Conservation (phyloP, 2,113 vertebrate species). For the Octodon degus region DNA sequence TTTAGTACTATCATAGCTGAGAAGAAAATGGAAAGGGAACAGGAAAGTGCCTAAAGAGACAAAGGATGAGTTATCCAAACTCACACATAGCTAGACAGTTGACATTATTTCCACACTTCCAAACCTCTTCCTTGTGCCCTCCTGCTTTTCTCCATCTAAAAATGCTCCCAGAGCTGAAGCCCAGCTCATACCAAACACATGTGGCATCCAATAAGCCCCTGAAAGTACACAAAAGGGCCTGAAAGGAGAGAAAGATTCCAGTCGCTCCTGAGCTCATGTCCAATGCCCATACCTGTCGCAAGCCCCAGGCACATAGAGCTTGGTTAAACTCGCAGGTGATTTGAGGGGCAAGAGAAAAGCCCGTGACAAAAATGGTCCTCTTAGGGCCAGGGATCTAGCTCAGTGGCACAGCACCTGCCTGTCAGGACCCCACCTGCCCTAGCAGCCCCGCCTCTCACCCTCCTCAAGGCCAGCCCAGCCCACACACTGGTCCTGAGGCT, state of each 20-base stretch:
- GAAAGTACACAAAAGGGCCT: no score
- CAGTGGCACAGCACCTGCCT: no score
- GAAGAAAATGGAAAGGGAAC: not conserved
- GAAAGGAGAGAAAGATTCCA: not conserved
- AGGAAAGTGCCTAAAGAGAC: not conserved
- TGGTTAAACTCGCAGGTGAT: not conserved
- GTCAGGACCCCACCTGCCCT: not conserved
- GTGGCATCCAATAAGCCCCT: not conserved
- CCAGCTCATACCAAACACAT: not conserved
- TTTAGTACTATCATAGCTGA: no score
- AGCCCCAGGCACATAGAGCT: not conserved
- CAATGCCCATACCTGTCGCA: rapidly evolving
- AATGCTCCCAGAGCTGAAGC: not conserved
- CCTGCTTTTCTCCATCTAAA: not conserved
- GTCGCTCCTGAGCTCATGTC: rapidly evolving
- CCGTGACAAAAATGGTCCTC: not conserved
- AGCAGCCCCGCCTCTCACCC: no score
- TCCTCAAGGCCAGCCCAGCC: not conserved
- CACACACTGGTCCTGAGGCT: not conserved
- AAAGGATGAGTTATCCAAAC: not conserved
- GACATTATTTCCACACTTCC: no score
- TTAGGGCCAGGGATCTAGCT: not conserved
- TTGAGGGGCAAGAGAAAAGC: not conserved
- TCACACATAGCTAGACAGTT: rapidly evolving
- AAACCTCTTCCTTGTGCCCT: not conserved